Conservation (phyloP, 1,140 invertebrate genomes). For the Sycobia sp. region DNA sequence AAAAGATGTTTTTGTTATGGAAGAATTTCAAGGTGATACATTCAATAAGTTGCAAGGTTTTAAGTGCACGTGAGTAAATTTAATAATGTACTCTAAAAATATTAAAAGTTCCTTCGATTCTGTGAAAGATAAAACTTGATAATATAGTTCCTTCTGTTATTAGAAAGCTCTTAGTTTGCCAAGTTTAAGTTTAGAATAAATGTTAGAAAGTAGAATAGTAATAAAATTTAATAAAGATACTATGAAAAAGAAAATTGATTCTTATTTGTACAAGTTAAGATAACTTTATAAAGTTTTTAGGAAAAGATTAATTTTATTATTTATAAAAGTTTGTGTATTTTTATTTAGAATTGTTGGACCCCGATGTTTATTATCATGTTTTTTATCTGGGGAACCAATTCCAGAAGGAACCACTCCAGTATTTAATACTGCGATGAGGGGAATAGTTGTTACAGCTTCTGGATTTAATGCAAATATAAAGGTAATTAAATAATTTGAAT, state of each 20-base stretch:
- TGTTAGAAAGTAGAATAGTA: too few relatives aligned
- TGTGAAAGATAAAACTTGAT: too few relatives aligned
- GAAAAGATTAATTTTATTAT: too few relatives aligned
- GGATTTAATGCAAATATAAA: constrained; percentile 69
- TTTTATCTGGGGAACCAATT: constrained; percentile 73
- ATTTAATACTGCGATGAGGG: constrained; percentile 81
- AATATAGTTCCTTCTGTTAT: too few relatives aligned
- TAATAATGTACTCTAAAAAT: constrained; percentile 31
- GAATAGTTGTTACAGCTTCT: constrained; percentile 74
- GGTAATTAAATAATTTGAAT: constrained; percentile 52
- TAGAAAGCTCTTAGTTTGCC: too few relatives aligned
- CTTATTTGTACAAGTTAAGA: too few relatives aligned
- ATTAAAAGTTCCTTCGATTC: too few relatives aligned
- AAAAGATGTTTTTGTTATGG: constrained; percentile 76
- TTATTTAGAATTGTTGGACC: constrained; percentile 76
- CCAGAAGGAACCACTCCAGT: constrained; percentile 77
- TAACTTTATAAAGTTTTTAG: too few relatives aligned
- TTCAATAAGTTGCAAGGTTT: constrained; percentile 70
- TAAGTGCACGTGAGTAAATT: constrained; percentile 70
- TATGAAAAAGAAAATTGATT: not conserved
- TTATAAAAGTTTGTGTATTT: too few relatives aligned
- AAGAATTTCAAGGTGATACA: constrained; percentile 72
- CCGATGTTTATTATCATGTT: constrained; percentile 76
- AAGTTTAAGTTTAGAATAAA: too few relatives aligned
- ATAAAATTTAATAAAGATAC: not conserved